Evolutionary conservation across 2,113 vertebrate species (phyloP), one percentile per base, ranked within the genome.

Genomic region (Etia nguti): DNA sequence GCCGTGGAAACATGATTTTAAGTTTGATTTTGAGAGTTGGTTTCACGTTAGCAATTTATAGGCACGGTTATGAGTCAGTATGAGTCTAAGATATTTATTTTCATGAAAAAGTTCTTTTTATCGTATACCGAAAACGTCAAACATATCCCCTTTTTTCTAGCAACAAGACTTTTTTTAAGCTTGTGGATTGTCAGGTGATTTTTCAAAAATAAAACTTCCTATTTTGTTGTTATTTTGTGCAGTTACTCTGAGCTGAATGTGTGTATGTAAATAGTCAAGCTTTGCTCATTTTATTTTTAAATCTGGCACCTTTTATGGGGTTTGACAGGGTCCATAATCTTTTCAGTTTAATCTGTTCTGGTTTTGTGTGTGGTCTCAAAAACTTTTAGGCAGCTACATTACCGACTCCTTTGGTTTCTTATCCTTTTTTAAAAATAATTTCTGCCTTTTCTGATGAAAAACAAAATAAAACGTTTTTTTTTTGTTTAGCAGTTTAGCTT

Each of bases 381-480:
- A 31, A 50, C 10, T 43, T 70, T 81, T 38, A 86, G 89, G 87
- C 89, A 90, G 87, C 89, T 92, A 80, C 24, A 43, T 50, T 48
- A 57, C 2, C 46, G 80, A 62, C 46, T 15, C 13, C 24, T 57
- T 50, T 55, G 15, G 13, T 88, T 83, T 62, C 10, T 62, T 62
- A 16, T 24, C 4, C 8, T 43, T 77, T 7, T 46, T 8, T 8
- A 36, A 46, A 73, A 26, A 79, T 6, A 57, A 5, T 34, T 31
- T 60, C n/a, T 26, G 43, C 34, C 4, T 62, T 77, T 82, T 79
- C 9, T 59, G 10, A 55, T 10, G 68, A 36, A 87, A 81, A 29
- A 18, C 6, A 24, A 22, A 81, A 4, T 13, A 34, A 8, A 68
- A 6, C 20, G 12, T 31, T 77, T 77, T 12, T 77, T 77, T 77